Evolutionary conservation across 2,888 invertebrate species (phyloP).

Genomic region (Slavum lentiscoides): DNA sequence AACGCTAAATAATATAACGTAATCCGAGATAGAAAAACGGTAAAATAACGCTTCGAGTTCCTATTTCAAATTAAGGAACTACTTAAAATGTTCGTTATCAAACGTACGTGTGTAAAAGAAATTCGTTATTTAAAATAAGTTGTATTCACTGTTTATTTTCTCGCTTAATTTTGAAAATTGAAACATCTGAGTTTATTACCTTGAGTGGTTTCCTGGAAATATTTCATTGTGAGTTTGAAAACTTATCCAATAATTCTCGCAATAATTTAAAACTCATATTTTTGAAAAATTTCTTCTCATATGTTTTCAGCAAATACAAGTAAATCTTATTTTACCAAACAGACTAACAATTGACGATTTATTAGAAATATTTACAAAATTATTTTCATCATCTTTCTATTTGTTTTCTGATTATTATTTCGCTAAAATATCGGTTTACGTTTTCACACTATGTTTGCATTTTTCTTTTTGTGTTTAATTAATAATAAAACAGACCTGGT

Average conservation of each 20-base stretch:
- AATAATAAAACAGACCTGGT: background rate
- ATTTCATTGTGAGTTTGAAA: constrained; percentile 1
- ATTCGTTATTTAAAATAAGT: background rate
- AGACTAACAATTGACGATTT: too few species aligned
- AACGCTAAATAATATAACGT: too few species aligned
- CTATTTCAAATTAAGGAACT: background rate
- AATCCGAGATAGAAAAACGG: too few species aligned
- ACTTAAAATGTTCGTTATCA: background rate
- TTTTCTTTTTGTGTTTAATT: background rate
- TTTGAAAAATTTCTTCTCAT: too few species aligned
- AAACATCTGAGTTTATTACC: background rate
- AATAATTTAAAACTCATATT: background rate
- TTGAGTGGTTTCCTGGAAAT: background rate
- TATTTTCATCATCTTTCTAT: background rate
- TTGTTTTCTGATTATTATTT: background rate
- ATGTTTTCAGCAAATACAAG: too few species aligned
- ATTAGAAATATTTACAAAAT: too few species aligned
- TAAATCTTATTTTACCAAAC: too few species aligned
- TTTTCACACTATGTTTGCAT: too few species aligned
- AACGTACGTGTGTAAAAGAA: too few species aligned
- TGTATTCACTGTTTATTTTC: background rate
- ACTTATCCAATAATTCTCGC: background rate
- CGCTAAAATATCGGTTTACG: background rate
- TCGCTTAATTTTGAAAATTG: background rate
- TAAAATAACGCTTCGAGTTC: too few species aligned